Base-by-base conservation (phyloP, 2,113 vertebrate genomes). In the Sylvilagus bachmani region DNA sequence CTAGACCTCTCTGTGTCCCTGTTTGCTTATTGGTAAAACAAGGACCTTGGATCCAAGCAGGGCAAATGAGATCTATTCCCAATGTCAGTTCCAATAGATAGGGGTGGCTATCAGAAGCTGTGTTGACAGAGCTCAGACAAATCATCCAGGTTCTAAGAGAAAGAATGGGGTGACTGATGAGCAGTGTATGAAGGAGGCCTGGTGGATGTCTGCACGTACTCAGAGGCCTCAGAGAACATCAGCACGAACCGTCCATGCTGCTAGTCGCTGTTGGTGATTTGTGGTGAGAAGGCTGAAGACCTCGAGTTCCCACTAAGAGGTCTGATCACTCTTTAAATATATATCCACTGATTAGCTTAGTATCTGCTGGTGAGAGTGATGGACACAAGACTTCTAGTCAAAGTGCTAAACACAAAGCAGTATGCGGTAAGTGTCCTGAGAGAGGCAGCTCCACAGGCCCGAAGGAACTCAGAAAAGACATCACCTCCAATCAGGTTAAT, bases 151-250 rank as follows among this genome's bases (percentile, higher is more conserved):
- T 5, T 91, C 24, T 49, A 83, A 73, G 64, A 71, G 55, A 83
- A 55, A 62, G 29, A n/a, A 36, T 79, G 44, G 33, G 61, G 17
- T 64, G 44, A 19, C 13, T 66, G 71, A 64, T 53, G 22, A 91
- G 44, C 33, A 73, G 6, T 83, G 13, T 33, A 27, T 33, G 27
- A 49, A 71, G 6, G 36, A 58, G 25, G 12, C 3, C 62, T 62
- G 10, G 44, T 38, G 19, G 44, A 6, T 44, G n/a, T 77, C 38
- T 89, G 49, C 36, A 6, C 31, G 71, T 44, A 78, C 44, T 71
- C 91, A 55, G 3, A 71, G 67, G 70, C 66, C 78, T 88, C 27
- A 80, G 82, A 85, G 69, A 44, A 96, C 73, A 66, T 66, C 58
- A 77, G 0, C n/a, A 16, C 0, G 3, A 77, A 36, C 21, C 64